These are phyloP conservation scores for Tonatia bakeri DNA, from an alignment of 2,113 vertebrate species.

Conservation along the genomic window DNA sequence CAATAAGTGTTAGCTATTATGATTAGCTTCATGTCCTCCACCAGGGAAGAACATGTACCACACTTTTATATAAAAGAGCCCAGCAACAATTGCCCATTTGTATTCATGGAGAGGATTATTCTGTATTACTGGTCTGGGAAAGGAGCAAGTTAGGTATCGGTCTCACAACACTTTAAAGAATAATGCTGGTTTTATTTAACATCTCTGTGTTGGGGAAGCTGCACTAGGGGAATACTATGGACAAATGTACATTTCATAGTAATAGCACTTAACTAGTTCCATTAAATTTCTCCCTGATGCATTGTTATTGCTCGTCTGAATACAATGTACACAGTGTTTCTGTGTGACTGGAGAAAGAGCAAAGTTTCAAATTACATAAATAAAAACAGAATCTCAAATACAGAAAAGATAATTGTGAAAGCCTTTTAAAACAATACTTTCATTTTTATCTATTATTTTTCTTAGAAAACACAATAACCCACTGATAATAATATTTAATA, in stretches of 20 bases:
- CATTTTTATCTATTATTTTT: slow-evolving; percentile 9
- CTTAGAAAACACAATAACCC: background rate
- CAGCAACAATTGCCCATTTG: background rate
- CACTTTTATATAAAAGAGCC: background rate
- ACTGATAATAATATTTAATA: background rate
- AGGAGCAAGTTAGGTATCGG: background rate
- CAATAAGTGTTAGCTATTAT: background rate
- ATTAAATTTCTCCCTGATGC: background rate
- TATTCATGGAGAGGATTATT: background rate
- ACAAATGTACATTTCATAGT: background rate
- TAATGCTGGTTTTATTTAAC: background rate
- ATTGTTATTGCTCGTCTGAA: background rate
- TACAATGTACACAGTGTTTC: background rate
- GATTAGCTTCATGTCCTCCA: background rate
- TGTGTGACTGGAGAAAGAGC: background rate
- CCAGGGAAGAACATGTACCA: background rate
- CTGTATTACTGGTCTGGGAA: background rate
- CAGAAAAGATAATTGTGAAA: background rate
- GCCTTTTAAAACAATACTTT: background rate
- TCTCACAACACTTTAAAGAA: background rate
- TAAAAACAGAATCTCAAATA: slow-evolving; percentile 18
- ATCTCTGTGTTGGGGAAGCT: background rate
- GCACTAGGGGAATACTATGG: background rate
- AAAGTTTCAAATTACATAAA: slow-evolving; percentile 4
- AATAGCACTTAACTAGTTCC: background rate